These are phyloP conservation scores for Enteromius mattozi DNA, from an alignment of 2,797 vertebrate species.

Conservation along the genomic window DNA sequence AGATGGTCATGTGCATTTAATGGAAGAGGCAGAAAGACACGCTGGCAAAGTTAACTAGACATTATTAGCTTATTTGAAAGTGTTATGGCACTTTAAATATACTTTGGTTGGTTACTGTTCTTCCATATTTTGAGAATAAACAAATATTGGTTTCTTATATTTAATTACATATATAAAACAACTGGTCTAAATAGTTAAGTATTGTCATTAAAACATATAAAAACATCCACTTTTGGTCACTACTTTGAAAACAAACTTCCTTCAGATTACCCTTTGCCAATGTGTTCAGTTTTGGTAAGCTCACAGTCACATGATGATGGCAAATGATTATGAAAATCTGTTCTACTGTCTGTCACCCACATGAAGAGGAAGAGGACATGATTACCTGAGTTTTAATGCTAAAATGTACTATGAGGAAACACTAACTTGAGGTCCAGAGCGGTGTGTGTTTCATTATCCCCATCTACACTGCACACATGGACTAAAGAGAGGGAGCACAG, in stretches of 20 bases:
- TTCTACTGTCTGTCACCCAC: conserved; percentile 33
- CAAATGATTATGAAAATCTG: conserved; percentile 40
- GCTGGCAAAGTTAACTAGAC: neutral
- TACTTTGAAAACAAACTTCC: neutral
- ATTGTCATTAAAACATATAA: neutral
- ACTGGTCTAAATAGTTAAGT: neutral
- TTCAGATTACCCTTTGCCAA: conserved; percentile 37
- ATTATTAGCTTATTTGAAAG: neutral
- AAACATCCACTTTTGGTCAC: neutral
- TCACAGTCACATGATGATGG: conserved; percentile 27
- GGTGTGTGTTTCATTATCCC: conserved; percentile 89
- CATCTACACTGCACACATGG: conserved; percentile 91
- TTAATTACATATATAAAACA: too few species aligned
- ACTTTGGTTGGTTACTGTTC: neutral
- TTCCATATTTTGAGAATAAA: neutral
- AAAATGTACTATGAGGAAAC: conserved; percentile 76
- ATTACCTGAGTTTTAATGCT: conserved; percentile 74
- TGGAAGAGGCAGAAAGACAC: conserved; percentile 4
- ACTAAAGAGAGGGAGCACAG: conserved; percentile 73
- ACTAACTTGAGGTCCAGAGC: conserved; percentile 94
- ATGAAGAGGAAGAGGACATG: conserved; percentile 50
- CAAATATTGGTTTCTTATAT: too few species aligned
- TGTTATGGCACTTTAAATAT: neutral
- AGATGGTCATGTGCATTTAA: neutral
- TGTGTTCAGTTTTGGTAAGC: neutral